Evolutionary conservation across 2,888 invertebrate genomes (phyloP).

Genomic region (Willowsia nigromaculata): DNA sequence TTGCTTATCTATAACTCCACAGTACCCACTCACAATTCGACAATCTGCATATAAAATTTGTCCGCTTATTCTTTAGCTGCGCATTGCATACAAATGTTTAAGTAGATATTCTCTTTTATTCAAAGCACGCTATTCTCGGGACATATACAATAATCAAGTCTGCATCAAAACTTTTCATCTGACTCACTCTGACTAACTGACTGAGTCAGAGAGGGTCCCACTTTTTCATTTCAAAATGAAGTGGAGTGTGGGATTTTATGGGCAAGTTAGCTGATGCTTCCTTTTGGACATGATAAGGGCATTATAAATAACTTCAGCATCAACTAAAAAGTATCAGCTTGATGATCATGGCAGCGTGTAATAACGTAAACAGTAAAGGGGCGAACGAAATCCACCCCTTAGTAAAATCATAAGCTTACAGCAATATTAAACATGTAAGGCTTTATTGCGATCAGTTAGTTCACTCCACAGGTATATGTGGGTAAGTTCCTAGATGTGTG

Average conservation of each 20-base stretch:
- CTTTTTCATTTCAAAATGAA: neutral
- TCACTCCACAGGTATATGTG: conserved; percentile 35
- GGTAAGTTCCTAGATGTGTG: neutral
- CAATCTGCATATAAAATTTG: conserved; percentile 4
- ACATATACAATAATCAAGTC: conserved; percentile 1
- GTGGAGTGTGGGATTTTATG: neutral
- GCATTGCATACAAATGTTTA: conserved; percentile 5
- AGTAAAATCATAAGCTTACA: neutral
- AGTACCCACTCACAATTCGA: neutral
- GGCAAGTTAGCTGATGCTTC: neutral
- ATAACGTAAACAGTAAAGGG: conserved; percentile 44
- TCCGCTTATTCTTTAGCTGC: neutral
- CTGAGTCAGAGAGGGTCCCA: conserved; percentile 11
- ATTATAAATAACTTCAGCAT: conserved; percentile 44
- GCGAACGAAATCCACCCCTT: conserved; percentile 35
- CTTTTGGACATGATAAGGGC: conserved; percentile 44
- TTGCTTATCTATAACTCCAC: neutral
- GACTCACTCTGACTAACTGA: conserved; percentile 23
- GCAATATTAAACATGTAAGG: neutral
- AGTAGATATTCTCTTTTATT: neutral
- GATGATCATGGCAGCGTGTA: neutral
- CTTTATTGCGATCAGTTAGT: conserved; percentile 27
- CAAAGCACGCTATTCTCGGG: neutral
- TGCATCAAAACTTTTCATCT: neutral
- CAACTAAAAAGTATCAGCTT: neutral